Percentiles rank a stretch among this genome's conserved stretches.
These are phyloP conservation scores for Nysson spinosus DNA, from an alignment of 2,888 invertebrate genomes.

Conservation along the genomic window DNA sequence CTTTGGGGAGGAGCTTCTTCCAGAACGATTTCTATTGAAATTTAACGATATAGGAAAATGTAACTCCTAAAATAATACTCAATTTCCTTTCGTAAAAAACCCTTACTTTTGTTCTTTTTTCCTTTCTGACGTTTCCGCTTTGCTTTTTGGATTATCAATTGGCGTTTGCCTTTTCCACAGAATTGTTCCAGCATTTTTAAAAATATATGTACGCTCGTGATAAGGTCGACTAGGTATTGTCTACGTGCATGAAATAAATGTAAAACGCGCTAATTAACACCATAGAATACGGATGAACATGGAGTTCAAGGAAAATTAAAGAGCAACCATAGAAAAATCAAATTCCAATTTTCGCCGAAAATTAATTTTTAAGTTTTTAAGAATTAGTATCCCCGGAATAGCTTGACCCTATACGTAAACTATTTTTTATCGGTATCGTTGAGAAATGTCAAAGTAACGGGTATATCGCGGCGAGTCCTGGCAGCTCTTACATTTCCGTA, in stretches of 20 bases:
- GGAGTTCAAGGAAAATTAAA: no score
- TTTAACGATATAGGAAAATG: conserved; percentile 2
- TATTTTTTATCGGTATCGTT: no score
- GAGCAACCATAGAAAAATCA: no score
- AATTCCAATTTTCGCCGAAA: no score
- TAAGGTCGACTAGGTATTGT: conserved; percentile 89
- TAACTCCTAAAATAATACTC: no score
- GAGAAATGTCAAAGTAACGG: conserved; percentile 47
- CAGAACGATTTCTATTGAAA: conserved; percentile 28
- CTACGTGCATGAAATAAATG: conserved; percentile 77
- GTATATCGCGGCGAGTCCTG: conserved; percentile 35
- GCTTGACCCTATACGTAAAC: no score
- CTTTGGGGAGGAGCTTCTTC: conserved; percentile 56
- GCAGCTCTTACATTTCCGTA: conserved; percentile 52
- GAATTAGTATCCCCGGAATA: no score
- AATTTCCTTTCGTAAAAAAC: no score
- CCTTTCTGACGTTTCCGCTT: conserved; percentile 68
- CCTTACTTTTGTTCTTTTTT: conserved; percentile 63
- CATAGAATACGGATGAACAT: no score
- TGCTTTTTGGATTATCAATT: conserved; percentile 87
- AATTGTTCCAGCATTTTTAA: conserved; percentile 90
- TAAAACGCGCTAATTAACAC: no score
- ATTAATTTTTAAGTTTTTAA: no score
- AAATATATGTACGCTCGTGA: conserved; percentile 94
- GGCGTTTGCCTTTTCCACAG: conserved; percentile 72